Base-by-base conservation (phyloP, 1,140 invertebrate species). In the Drosophila micromelanica region DNA sequence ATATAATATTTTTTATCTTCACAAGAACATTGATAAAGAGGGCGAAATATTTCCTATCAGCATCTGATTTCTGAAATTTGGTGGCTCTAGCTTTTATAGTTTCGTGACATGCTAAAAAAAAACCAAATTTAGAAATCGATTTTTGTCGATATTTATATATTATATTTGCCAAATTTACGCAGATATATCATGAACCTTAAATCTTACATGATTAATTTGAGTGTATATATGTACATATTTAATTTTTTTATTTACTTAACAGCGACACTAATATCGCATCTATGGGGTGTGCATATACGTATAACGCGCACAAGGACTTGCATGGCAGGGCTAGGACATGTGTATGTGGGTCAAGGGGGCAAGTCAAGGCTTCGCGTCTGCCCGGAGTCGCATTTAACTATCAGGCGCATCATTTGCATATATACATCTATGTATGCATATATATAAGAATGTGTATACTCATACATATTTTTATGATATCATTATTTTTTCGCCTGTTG, bases 191-290 rank as follows among this genome's bases (percentile, higher is more conserved):
- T 12, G 51, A 6, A 32, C 61, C 45, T 72, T 57, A 55, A 74
- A 65, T 67, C 46, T 35, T 68, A 78, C 68, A 67, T 78, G 68
- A 78, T 76, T 73, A 78, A 73, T 78, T 77, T 71, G 65, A 52
- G 63, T 59, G 73, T 51, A 35, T 46, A 40, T 40, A 40, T n/a
- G 11, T 38, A 38, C 1, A 9, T 35, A 35, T 35, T 8, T 35
- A 9, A 2, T 38, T 38, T 37, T 11, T n/a, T 38, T 38, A 38
- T 38, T 38, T 38, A n/a, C 37, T 1, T 5, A 52, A 52, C 11
- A 15, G 15, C 27, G 49, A 52, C 13, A 52, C 49, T 32, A 52
- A 52, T 59, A 59, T 43, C 72, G 7, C 6, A 13, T 38, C 27
- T 27, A 27, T 6, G 27, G 5, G 5, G 5, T 6, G 5, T 27